Conservation (phyloP, 2,888 invertebrate genomes). For the Adineta ricciae region DNA sequence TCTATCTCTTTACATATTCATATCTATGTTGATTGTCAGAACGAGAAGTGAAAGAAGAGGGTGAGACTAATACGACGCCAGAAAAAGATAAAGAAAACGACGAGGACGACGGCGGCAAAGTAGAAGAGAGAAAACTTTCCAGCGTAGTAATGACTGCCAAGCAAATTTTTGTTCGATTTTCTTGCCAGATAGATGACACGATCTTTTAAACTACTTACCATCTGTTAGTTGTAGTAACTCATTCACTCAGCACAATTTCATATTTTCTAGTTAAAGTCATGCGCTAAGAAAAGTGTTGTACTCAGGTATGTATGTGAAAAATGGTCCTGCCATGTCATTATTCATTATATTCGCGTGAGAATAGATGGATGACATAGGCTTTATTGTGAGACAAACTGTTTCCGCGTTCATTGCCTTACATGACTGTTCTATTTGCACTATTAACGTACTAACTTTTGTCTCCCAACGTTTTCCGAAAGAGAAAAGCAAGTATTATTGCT, state of each 20-base stretch:
- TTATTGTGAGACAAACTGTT: background rate
- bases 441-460: background rate
- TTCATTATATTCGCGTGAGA: background rate
- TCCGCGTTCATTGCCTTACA: background rate
- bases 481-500: background rate
- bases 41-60: background rate
- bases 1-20: background rate
- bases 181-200: background rate
- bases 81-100: no score
- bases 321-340: background rate
- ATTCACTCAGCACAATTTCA: no score
- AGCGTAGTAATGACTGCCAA: background rate
- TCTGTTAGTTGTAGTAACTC: background rate
- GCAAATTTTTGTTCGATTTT: background rate
- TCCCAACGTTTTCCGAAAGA: background rate
- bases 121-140: background rate
- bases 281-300: no score
- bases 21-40: background rate
- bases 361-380: background rate
- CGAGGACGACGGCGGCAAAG: background rate
- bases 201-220: no score
- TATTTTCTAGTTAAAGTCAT: no score
- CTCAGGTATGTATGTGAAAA: background rate
- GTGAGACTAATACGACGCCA: no score
- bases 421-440: background rate